Percentiles rank a stretch among this genome's conserved stretches.
These are phyloP conservation scores for Spondyliosoma cantharus DNA, from an alignment of 2,797 vertebrate genomes.

Conservation along the genomic window DNA sequence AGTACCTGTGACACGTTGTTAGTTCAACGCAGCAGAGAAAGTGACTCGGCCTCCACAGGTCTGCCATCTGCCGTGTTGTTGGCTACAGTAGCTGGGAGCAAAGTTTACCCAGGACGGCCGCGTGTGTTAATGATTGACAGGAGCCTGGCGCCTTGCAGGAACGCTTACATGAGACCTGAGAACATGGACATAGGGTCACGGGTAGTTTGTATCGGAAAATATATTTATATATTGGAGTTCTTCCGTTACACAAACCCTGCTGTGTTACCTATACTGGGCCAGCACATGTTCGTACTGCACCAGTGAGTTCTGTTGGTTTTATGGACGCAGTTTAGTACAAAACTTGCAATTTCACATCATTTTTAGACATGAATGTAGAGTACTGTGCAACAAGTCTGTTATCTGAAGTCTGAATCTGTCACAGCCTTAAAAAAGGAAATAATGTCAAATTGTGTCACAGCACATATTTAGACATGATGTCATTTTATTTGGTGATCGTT, in stretches of 20 bases:
- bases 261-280: constrained; percentile 3
- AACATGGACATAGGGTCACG: constrained; percentile 27
- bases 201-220: constrained; percentile 37
- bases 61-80: constrained; percentile 41
- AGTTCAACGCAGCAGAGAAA: constrained; percentile 26
- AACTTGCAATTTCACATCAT: too few relatives aligned
- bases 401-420: neutral
- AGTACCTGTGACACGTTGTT: constrained; percentile 25
- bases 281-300: neutral
- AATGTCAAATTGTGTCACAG: neutral
- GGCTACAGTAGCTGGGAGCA: constrained; percentile 39
- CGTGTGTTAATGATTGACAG: constrained; percentile 73
- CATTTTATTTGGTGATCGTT: too few relatives aligned
- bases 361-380: neutral
- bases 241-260: constrained; percentile 43
- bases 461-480: too few relatives aligned
- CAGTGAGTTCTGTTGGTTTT: too few relatives aligned
- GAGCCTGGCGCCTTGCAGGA: constrained; percentile 40
- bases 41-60: constrained; percentile 10
- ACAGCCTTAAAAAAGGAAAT: neutral
- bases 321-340: too few relatives aligned
- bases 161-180: constrained; percentile 57
- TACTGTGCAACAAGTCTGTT: neutral
- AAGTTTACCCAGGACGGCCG: constrained; percentile 56
- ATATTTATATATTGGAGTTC: constrained; percentile 51